Percentiles rank a stretch among this genome's conserved stretches.
Evolutionary conservation across 2,797 vertebrate genomes (phyloP).

Genomic region (Podarcis lilfordi): DNA sequence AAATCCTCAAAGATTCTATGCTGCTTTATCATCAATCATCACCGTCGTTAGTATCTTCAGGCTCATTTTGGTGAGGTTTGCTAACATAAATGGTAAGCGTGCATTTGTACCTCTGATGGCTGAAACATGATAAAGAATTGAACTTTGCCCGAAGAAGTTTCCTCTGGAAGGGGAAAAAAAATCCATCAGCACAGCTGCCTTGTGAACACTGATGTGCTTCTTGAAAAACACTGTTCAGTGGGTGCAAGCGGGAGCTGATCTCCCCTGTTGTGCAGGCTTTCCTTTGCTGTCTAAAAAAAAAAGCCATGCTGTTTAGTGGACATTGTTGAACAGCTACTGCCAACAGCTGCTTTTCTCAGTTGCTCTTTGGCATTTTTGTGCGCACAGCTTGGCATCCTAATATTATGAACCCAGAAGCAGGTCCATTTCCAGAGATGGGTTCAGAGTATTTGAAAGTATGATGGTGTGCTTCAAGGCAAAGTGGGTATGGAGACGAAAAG

Average conservation of each 20-base stretch:
- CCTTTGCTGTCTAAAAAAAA: constrained; percentile 10
- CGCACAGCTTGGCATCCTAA: not conserved
- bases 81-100: not conserved
- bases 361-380: not conserved
- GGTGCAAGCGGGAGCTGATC: not conserved
- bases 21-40: not conserved
- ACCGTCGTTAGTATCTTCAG: not conserved
- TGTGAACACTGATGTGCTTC: not conserved
- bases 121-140: constrained; percentile 8
- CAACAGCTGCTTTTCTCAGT: not conserved
- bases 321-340: not conserved
- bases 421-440: not conserved
- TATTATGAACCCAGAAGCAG: not conserved
- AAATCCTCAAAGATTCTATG: not conserved
- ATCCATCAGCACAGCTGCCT: not conserved
- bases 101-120: not conserved
- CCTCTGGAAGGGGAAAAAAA: not conserved
- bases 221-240: not conserved
- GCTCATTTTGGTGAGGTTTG: constrained; percentile 6
- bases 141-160: constrained; percentile 49
- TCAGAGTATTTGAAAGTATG: not conserved
- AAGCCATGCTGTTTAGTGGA: not conserved
- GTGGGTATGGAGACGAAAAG: not conserved
- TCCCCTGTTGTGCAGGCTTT: not conserved
- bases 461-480: not conserved